These are phyloP conservation scores for Apis dorsata DNA, from an alignment of 1,140 invertebrate species.

Conservation along the genomic window DNA sequence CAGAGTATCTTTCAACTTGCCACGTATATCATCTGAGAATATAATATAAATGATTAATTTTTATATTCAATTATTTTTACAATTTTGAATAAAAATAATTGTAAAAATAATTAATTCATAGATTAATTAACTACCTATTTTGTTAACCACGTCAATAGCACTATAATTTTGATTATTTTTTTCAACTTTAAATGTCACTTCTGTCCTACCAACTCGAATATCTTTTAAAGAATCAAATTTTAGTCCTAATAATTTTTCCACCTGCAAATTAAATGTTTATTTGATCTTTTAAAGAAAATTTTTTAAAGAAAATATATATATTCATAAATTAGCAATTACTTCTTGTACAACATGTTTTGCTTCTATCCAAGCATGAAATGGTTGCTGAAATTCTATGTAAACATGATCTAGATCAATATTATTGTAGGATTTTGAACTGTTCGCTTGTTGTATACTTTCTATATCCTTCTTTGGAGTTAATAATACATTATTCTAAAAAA, in stretches of 20 bases:
- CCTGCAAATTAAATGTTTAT: conserved; percentile 62
- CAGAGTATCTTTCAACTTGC: conserved; percentile 81
- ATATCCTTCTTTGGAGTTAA: conserved; percentile 76
- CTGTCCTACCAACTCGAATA: conserved; percentile 85
- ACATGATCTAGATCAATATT: conserved; percentile 86
- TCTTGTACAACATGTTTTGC: conserved; percentile 69
- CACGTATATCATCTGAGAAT: conserved; percentile 83
- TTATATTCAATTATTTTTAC: no score
- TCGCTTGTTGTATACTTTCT: conserved; percentile 73
- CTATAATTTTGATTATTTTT: conserved; percentile 84
- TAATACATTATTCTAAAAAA: conserved; percentile 61
- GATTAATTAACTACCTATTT: conserved; percentile 81
- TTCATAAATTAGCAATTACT: conserved; percentile 9
- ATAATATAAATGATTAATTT: conserved; percentile 33
- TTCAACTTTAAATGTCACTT: conserved; percentile 91
- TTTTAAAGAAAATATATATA: background rate
- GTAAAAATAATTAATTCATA: background rate
- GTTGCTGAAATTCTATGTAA: conserved; percentile 84
- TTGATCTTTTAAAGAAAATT: background rate
- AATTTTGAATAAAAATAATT: no score
- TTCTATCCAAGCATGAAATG: conserved; percentile 71
- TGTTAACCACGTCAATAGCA: conserved; percentile 86
- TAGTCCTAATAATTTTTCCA: conserved; percentile 83
- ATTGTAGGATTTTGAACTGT: conserved; percentile 76
- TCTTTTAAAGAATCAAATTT: conserved; percentile 81